Evolutionary conservation across 2,113 vertebrate species (phyloP), one percentile per base, ranked within the genome.

Genomic region (Tapirus terrestris): DNA sequence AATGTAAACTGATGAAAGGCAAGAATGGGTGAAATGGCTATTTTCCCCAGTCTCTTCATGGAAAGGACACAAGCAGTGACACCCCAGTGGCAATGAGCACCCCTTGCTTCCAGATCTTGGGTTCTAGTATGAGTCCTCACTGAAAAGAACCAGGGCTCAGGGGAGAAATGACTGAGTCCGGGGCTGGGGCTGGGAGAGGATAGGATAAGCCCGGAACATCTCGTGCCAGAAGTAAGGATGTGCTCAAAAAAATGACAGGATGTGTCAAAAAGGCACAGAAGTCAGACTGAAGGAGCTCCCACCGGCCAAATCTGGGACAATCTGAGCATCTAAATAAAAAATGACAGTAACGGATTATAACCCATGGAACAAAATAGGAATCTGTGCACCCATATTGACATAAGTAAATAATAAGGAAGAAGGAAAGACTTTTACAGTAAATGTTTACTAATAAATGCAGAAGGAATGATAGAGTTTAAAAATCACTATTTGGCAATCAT

Each of bases 221-320:
- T n/a, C 4, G 39, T 12, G 16, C 33, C 60, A n/a, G 43, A 58
- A 53, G 67, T 12, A 43, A 77, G 39, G 60, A 39, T 10, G 25
- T 31, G 65, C 61, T 65, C 45, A 8, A 33, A 60, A 60, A 31
- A 77, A 81, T 27, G 56, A 60, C 56, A 81, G 36, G 27, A 13
- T 20, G 2, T 6, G 23, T 18, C 70, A 14, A 48, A 86, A 67
- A 23, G 39, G 29, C 56, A 36, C n/a, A 61, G 45, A 29, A n/a
- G 75, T 65, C 82, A 56, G 12, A n/a, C 20, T 86, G 73, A 72
- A 95, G 89, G 81, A 63, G n/a, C 73, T 45, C 73, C 80, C 63
- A 60, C 36, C 18, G 60, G 73, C 39, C 87, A 68, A 36, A 58
- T 13, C 51, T 39, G 51, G 65, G 58, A 31, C 17, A 13, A 87